Conservation (phyloP, 1,140 invertebrate genomes). For the Drosophila ercepeae region DNA sequence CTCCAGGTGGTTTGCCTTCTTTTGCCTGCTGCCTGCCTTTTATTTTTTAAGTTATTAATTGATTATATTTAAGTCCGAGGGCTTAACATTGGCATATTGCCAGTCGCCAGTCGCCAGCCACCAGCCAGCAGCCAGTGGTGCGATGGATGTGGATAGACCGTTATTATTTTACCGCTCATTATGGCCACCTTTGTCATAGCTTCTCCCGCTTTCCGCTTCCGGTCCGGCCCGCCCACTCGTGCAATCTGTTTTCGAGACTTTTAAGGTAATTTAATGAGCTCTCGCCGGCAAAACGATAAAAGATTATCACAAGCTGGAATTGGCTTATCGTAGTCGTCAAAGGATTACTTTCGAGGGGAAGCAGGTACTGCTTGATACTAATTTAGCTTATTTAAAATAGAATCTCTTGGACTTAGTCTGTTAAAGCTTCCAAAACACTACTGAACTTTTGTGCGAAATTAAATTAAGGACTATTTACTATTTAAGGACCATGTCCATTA, state of each 20-base stretch:
- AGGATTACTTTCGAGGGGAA: background rate
- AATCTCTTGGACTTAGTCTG: no score
- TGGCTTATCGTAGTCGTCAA: conserved; percentile 19
- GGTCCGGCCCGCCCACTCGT: background rate
- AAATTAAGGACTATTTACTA: background rate
- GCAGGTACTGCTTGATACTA: background rate
- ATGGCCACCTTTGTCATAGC: conserved; percentile 32
- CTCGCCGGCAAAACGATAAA: conserved; percentile 7
- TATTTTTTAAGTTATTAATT: conserved; percentile 75
- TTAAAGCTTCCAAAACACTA: background rate
- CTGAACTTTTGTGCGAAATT: background rate
- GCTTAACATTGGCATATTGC: conserved; percentile 77
- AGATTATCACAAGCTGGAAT: conserved; percentile 9
- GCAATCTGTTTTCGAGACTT: conserved; percentile 26
- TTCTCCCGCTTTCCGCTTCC: conserved; percentile 4
- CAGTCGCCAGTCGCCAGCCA: conserved; percentile 12
- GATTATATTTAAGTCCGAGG: conserved; percentile 72
- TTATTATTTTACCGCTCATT: conserved; percentile 69
- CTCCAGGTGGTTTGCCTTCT: conserved; percentile 50
- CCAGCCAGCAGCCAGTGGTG: conserved; percentile 23
- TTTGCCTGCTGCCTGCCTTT: background rate
- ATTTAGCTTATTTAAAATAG: no score
- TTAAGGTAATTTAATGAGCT: conserved; percentile 38
- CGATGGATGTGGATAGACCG: conserved; percentile 30
- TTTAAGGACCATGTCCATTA: conserved; percentile 10